phyloP scores from a whole-genome alignment of 2,113 vertebrate species.

The Mola mola region DNA sequence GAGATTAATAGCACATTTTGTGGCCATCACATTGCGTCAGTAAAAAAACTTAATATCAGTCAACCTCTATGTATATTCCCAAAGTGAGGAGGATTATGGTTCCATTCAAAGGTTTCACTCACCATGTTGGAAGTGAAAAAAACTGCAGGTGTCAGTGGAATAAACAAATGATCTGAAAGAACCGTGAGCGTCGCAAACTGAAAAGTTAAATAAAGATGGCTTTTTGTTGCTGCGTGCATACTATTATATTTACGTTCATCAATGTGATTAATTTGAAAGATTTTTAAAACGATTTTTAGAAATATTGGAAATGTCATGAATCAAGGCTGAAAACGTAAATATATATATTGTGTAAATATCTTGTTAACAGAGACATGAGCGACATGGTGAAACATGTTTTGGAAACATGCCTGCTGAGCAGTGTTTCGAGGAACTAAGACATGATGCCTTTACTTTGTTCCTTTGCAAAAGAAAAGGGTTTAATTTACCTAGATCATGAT shows the following conservation, averaged over 20 bases:
- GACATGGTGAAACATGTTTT: slow-evolving; percentile 38
- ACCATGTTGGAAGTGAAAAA: slow-evolving; percentile 75
- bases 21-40: background rate
- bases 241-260: slow-evolving; percentile 73
- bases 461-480: slow-evolving; percentile 53
- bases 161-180: slow-evolving; percentile 5
- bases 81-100: slow-evolving; percentile 69
- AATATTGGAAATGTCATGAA: background rate
- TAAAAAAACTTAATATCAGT: slow-evolving; percentile 75
- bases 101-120: slow-evolving; percentile 79
- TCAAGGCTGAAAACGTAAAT: slow-evolving; percentile 69
- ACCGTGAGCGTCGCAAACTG: slow-evolving; percentile 13
- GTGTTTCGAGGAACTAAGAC: slow-evolving; percentile 60
- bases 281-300: background rate
- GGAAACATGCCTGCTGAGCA: slow-evolving; percentile 80
- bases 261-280: background rate
- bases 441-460: slow-evolving; percentile 44
- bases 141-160: background rate
- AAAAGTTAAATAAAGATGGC: slow-evolving; percentile 9
- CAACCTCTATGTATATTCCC: slow-evolving; percentile 81
- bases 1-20: slow-evolving; percentile 64
- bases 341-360: slow-evolving; percentile 16
- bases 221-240: slow-evolving; percentile 59
- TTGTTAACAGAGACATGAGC: slow-evolving; percentile 23
- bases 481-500: slow-evolving; percentile 84